Conservation (phyloP, 2,888 invertebrate genomes). For the Nephrotoma flavescens region DNA sequence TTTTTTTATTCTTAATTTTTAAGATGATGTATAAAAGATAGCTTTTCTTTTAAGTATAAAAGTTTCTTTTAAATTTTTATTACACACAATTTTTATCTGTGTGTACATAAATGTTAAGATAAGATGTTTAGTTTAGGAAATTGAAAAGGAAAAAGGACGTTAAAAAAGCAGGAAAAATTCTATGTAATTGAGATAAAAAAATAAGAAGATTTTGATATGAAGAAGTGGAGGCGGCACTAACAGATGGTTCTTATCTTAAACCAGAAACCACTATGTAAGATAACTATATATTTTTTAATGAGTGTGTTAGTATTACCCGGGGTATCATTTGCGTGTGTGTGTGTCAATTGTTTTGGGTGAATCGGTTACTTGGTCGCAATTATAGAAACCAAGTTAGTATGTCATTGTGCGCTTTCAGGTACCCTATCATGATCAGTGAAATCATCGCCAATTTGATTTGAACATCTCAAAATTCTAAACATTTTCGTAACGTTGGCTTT, state of each 20-base stretch:
- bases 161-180: background rate
- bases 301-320: background rate
- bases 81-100: background rate
- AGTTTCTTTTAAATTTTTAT: background rate
- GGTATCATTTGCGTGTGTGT: background rate
- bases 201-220: background rate
- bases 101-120: background rate
- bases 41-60: background rate
- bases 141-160: background rate
- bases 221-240: background rate
- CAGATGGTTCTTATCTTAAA: background rate
- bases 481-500: too few relatives aligned
- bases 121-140: background rate
- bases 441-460: too few relatives aligned
- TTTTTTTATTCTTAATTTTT: background rate
- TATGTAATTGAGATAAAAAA: background rate
- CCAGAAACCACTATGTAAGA: background rate
- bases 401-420: too few relatives aligned
- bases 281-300: background rate
- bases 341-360: too few relatives aligned
- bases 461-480: too few relatives aligned
- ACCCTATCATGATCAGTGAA: too few relatives aligned
- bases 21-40: background rate
- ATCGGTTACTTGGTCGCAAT: too few relatives aligned
- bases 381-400: too few relatives aligned